Evolutionary conservation across 2,888 invertebrate species (phyloP), one percentile per base, ranked within the genome.

Genomic region (Cataglyphis rosenhaueri): DNA sequence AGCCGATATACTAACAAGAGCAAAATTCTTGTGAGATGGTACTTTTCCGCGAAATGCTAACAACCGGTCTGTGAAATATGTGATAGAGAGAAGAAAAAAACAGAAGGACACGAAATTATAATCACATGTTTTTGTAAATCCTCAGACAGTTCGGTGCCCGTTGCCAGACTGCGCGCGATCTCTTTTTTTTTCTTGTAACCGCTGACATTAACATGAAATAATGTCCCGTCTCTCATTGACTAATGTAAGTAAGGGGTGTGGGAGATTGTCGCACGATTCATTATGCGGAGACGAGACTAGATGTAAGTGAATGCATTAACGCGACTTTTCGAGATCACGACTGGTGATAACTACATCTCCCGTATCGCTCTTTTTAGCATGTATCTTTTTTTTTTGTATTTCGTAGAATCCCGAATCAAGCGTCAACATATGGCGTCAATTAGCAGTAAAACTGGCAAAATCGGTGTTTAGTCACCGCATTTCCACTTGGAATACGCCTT

Each of bases 401-500:
- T 76, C 25, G n/a, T 57, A 12, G 78, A 71, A 71, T 21, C 59
- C 12, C n/a, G 18, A 35, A 25, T 35, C 35, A 44, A 59, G 10
- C 59, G 41, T 59, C 70, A 25, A 32, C n/a, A 57, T 52, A 52
- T 76, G 55, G 41, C 78, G n/a, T 78, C 70, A 71, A 48, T 25
- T 35, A n/a, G 71, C 44, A 61, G 35, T 79, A 70, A 71, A 79
- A 71, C 48, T n/a, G 71, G 59, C 78, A 79, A 79, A 79, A 71
- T 79, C 25, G 25, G 25, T 78, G 59, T 79, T 73, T 48, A 66
- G 70, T 61, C 81, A 76, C n/a, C 57, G 25, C 35, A 35, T 57
- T 65, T 75, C 55, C 75, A 65, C 75, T 41, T n/a, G 55, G 8
- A 29, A 65, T 76, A 65, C 2, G 32, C 55, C 82, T 62, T 70